These are phyloP conservation scores for Vandiemenella viatica DNA, from an alignment of 2,888 invertebrate genomes.

Conservation along the genomic window DNA sequence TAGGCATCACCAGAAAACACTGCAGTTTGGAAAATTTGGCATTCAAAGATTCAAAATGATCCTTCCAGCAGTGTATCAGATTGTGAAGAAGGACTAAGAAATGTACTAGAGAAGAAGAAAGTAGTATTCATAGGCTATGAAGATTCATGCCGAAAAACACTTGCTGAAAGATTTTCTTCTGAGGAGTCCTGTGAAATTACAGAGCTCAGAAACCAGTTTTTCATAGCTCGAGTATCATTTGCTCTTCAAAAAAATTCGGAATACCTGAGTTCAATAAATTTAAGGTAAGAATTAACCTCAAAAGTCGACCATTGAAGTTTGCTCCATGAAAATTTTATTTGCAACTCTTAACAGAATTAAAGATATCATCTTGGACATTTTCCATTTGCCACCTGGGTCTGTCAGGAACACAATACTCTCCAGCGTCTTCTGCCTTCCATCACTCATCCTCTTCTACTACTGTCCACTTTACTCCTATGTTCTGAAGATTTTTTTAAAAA, in stretches of 20 bases:
- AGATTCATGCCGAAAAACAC: constrained; percentile 1
- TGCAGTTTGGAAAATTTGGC: not conserved
- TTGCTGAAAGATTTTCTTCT: not conserved
- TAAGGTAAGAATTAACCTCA: too few relatives aligned
- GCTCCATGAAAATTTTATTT: too few relatives aligned
- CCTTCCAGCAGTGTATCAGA: not conserved
- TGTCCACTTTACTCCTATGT: too few relatives aligned
- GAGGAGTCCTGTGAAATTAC: constrained; percentile 2
- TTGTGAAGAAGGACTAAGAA: not conserved
- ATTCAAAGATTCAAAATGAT: not conserved
- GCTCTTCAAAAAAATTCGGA: constrained; percentile 5
- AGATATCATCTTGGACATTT: too few relatives aligned
- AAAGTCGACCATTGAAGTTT: too few relatives aligned
- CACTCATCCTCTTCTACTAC: too few relatives aligned
- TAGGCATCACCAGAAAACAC: too few relatives aligned
- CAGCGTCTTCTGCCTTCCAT: too few relatives aligned
- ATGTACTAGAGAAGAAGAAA: not conserved
- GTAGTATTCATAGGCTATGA: constrained; percentile 6
- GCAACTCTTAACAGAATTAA: too few relatives aligned
- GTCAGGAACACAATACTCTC: too few relatives aligned
- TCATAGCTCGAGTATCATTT: not conserved
- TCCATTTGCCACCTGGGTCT: too few relatives aligned
- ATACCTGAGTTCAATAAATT: constrained; percentile 3
- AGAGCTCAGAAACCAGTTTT: constrained; percentile 1
- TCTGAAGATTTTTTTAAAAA: too few relatives aligned